Evolutionary conservation across 2,888 invertebrate species (phyloP), one percentile per base, ranked within the genome.

Genomic region (Tridacna gigas): DNA sequence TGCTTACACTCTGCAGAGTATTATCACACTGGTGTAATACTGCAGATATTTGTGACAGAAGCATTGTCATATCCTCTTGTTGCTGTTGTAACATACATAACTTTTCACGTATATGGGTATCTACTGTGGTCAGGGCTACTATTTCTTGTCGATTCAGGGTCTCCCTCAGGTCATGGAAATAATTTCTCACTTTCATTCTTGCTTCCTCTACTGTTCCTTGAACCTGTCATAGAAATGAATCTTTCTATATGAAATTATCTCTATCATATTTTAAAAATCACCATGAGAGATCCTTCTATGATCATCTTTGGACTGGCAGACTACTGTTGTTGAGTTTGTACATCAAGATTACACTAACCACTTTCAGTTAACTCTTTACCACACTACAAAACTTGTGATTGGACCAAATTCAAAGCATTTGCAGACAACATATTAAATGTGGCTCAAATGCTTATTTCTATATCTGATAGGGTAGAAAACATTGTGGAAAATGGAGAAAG

Each of bases 21-120:
- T 95, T 95, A 88, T 96, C 96, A 91, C 96, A 96, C 82, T 96
- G 96, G n/a, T 95, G 95, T 88, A 95, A 95, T 26, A 96, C 95
- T n/a, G 95, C 95, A 0, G 96, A 96, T 88, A 95, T 95, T 93
- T 95, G 94, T 5, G 96, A 95, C 67, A 96, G 92, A 26, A 96
- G 94, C 9, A 95, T 93, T 0, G 95, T 95, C 89, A 96, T 94
- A 89, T 96, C 96, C 86, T 96, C 96, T 89, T 96, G 96, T 74
- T 96, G 95, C 87, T 96, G 96, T 83, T 95, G 93, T 26, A 96
- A 90, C 81, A 95, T 95, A 86, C 95, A 95, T 56, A 96, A 91
- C 88, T 96, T 94, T 83, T 96, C 96, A 61, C 95, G 92, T 12
- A 96, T 95, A 88, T 96, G 96, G 1, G 96, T 95, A 86, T 96